Base-by-base conservation (phyloP, 2,888 invertebrate genomes). In the Perithous albicinctus region DNA sequence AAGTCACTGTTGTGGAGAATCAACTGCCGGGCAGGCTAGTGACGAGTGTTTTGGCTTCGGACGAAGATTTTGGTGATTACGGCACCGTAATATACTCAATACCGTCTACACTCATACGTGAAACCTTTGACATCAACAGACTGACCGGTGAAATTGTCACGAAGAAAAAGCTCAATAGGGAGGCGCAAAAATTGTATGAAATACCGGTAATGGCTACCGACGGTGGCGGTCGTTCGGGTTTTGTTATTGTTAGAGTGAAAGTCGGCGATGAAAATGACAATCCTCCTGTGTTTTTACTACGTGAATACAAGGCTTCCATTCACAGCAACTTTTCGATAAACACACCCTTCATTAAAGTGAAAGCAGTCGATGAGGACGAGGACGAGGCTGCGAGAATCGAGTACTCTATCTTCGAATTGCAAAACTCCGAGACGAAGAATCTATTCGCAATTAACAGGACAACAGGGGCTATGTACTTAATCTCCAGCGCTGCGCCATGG, bases 241-340 rank as follows among this genome's bases (percentile, higher is more conserved):
- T 96, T 92, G 94, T 97, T 54, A 94, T 94, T 38, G 95, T 98
- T 84, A 94, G 96, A 92, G 96, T 99, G 48, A 95, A 95, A 91
- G 96, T 99, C 63, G 94, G 94, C 23, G 98, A 98, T 93, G 95
- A 95, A 84, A 98, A 98, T 93, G 98, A 98, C 92, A 96, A 97
- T 92, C 93, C 95, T 67, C 98, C 98, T 0, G 93, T 93, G 75
- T 98, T 97, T 92, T 93, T 95, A 83, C 93, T 96, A 78, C 95
- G 95, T 85, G 96, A 97, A 92, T 98, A 98, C 92, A 96, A 96
- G 92, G 95, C 96, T 38, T 95, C 95, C 77, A 95, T 96, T 84
- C 95, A 95, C 85, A 93, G 94, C 48, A 95, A 95, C 88, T 91
- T 94, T 56, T 94, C 94, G 15, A 86, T 94, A 2, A 95, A 95